Base-by-base conservation (phyloP, 2,797 vertebrate species). In the Spinus olivaceus region DNA sequence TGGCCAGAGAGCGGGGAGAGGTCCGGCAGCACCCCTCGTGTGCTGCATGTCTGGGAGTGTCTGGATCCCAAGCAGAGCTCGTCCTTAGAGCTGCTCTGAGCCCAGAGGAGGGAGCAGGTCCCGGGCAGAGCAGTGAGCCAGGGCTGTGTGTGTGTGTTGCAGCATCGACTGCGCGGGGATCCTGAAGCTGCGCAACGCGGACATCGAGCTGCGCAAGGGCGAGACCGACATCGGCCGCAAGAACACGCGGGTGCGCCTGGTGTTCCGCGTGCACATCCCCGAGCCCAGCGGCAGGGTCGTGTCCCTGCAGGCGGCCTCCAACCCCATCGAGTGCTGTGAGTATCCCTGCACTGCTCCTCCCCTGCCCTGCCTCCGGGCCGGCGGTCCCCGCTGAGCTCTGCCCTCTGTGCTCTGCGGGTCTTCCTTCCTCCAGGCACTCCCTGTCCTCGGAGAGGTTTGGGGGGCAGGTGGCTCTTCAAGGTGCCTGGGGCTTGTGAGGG, bases 111-210 rank as follows among this genome's bases (percentile, higher is more conserved):
- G 2, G 16, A 51, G 71, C 27, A 12, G 27, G 86, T 0, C 6
- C 12, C 12, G 41, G 28, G n/a, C 66, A 63, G 69, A 9, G 50
- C 3, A 3, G 24, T 41, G 51, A 78, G 35, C 37, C 64, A 23
- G 2, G 3, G 8, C 20, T 17, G 18, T 88, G 23, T 37, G 37
- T 37, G 37, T 95, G 70, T 74, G 88, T 61, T 81, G 61, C 96
- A 99, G 99, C 97, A 99, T 99, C 28, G 99, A 99, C 98, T 99
- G 99, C 0, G 99, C 99, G 0, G 99, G 99, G 84, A 99, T 99
- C 97, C 97, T 99, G 97, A 99, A 99, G 96, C 98, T 99, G 61
- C 97, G 99, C 78, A 99, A 99, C 0, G 99, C 99, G 0, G 99
- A 99, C 97, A 99, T 99, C 1, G 99, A 99, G 97, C 97, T 99